These are phyloP conservation scores for Erythrocercus mccallii DNA, from an alignment of 2,113 vertebrate genomes.

Conservation along the genomic window DNA sequence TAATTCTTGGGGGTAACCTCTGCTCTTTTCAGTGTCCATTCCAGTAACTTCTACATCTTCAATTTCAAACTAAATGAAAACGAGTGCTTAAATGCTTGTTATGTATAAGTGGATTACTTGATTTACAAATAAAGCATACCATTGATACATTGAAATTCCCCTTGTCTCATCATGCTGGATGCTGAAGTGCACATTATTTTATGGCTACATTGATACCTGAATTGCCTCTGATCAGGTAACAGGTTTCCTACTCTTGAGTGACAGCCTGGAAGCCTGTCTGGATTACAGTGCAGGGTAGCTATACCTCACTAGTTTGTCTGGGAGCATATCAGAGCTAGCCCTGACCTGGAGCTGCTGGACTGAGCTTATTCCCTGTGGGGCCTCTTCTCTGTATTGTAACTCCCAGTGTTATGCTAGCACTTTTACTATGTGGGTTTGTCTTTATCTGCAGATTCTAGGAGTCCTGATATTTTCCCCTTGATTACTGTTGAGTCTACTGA, in stretches of 20 bases:
- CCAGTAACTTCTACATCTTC: neutral
- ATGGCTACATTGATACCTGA: neutral
- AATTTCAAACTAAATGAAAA: neutral
- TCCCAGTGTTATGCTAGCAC: neutral
- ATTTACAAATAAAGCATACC: neutral
- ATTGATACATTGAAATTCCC: neutral
- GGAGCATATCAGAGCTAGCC: neutral
- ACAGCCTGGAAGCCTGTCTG: neutral
- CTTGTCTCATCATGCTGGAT: neutral
- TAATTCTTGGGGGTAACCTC: neutral
- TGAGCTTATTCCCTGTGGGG: neutral
- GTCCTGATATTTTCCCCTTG: neutral
- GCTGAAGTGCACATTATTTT: neutral
- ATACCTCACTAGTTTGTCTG: neutral
- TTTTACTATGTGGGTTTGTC: neutral
- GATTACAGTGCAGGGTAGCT: neutral
- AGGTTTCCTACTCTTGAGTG: neutral
- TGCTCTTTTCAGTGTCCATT: neutral
- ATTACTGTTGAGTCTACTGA: neutral
- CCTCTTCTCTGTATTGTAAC: neutral
- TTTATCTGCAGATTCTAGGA: neutral
- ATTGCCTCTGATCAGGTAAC: neutral
- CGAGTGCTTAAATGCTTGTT: accelerated
- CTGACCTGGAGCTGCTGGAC: neutral
- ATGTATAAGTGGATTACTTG: neutral